These are phyloP conservation scores for Coelinius sp. DNA, from an alignment of 2,888 invertebrate species.

Conservation along the genomic window DNA sequence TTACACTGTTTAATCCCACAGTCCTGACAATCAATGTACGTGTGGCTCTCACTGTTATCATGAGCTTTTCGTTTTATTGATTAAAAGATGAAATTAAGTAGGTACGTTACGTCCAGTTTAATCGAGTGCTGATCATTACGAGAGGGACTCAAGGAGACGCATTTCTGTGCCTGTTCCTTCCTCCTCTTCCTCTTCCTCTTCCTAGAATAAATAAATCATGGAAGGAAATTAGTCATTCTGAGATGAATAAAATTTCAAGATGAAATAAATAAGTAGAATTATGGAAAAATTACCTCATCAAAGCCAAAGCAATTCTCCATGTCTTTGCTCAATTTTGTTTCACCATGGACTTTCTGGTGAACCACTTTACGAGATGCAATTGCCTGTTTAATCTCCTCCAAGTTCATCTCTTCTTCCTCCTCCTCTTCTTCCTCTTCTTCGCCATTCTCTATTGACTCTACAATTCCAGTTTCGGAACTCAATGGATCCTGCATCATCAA, in stretches of 20 bases:
- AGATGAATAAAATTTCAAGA: no score
- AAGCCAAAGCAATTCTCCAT: slow-evolving; percentile 88
- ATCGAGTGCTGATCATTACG: slow-evolving; percentile 60
- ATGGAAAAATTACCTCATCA: slow-evolving; percentile 76
- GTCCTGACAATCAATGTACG: slow-evolving; percentile 35
- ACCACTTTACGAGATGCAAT: slow-evolving; percentile 59
- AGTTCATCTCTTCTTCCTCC: slow-evolving; percentile 63
- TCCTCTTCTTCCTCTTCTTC: slow-evolving; percentile 71
- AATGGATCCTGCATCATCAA: slow-evolving; percentile 67
- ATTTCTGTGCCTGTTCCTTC: slow-evolving; percentile 69
- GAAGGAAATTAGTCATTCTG: no score
- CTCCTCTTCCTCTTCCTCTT: slow-evolving; percentile 70
- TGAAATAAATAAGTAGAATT: slow-evolving; percentile 15
- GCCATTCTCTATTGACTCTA: slow-evolving; percentile 69
- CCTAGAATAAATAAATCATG: slow-evolving; percentile 44
- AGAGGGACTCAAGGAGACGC: slow-evolving; percentile 66
- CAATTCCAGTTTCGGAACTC: slow-evolving; percentile 71
- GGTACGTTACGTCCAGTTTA: slow-evolving; percentile 52
- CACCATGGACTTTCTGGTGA: slow-evolving; percentile 55
- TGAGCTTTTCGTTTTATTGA: slow-evolving; percentile 16
- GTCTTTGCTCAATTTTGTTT: slow-evolving; percentile 74
- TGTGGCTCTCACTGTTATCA: slow-evolving; percentile 18
- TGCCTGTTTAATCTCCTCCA: slow-evolving; percentile 39
- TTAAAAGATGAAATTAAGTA: slow-evolving; percentile 61
- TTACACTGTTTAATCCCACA: slow-evolving; percentile 53